Base-by-base conservation (phyloP, 2,888 invertebrate species). In the Meandrusa payeni region DNA sequence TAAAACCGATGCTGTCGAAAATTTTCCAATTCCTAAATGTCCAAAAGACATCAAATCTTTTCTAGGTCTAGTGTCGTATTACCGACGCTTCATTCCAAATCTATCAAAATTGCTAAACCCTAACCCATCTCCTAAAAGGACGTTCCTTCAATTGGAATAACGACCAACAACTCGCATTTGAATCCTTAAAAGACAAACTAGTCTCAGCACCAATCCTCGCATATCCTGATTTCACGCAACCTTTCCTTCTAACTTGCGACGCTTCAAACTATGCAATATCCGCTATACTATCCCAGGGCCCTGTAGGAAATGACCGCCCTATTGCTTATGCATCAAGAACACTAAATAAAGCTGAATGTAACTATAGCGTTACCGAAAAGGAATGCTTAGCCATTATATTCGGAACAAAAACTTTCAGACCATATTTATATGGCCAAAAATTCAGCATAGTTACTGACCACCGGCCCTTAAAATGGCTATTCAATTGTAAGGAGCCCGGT, bases 61-160 rank as follows among this genome's bases (percentile, higher is more conserved):
- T 36, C 39, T 74, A 3, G 72, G 73, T 1, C 36, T 76, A n/a
- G 45, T 57, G 0, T 64, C 67, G 0, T 76, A 73, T 39, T 74
- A 32, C 5, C 3, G 31, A 1, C 9, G 10, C 1, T 32, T 19
- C 4, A 32, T 32, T 13, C 20, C 10, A 10, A 5, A 20, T 1
- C 10, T 32, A 5, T 32, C 31, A 4, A n/a, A n/a, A n/a, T n/a
- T n/a, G n/a, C n/a, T n/a, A n/a, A n/a, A n/a, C n/a, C n/a, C n/a
- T n/a, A n/a, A n/a, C n/a, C n/a, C n/a, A n/a, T n/a, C n/a, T n/a
- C n/a, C n/a, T n/a, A n/a, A 9, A 31, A 31, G 10, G 17, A 31
- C 6, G 9, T 9, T 1, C 19, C 31, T 9, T 17, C 5, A 1
- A 4, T 4, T 19, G 17, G 19, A 2, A 9, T 1, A 32, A 20